Evolutionary conservation across 2,888 invertebrate species (phyloP), one percentile per base, ranked within the genome.

Genomic region (Argyresthia goedartella): DNA sequence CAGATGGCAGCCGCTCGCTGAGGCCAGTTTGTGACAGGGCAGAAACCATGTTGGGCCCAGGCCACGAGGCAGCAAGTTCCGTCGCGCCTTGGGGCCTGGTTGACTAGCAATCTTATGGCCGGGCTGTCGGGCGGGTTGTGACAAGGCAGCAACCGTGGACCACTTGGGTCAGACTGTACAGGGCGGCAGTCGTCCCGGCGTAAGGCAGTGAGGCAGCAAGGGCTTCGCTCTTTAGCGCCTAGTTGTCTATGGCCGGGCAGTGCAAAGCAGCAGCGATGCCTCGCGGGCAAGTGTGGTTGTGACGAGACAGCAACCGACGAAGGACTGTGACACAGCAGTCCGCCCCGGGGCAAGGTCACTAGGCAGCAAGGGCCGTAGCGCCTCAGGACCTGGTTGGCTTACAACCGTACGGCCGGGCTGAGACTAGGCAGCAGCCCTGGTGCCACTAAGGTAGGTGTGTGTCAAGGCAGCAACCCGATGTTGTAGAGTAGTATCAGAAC

Each of bases 261-360:
- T n/a, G n/a, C n/a, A n/a, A n/a, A n/a, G n/a, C n/a, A n/a, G n/a
- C n/a, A n/a, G n/a, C n/a, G n/a, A n/a, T 39, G n/a, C n/a, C n/a
- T n/a, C n/a, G n/a, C 10, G n/a, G n/a, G n/a, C n/a, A n/a, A n/a
- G n/a, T 8, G 39, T 39, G 39, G 39, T 16, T 16, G n/a, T n/a
- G n/a, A n/a, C 44, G 14, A 13, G 15, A 14, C 43, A 44, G 14
- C 45, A 16, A 25, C 45, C 45, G 11, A 16, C 36, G 36, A 9
- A 8, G 36, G 36, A 9, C 48, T 48, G 35, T 48, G 48, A 48
- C 48, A 48, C 9, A n/a, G 48, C 48, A 48, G 48, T 35, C 34
- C 35, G 48, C 48, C 35, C 36, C 10, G 35, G 34, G 13, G n/a
- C 43, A 13, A 8, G 1, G 43, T n/a, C 13, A 13, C 36, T 7